These are phyloP conservation scores for Petromus typicus DNA, from an alignment of 2,113 vertebrate genomes.

Conservation along the genomic window DNA sequence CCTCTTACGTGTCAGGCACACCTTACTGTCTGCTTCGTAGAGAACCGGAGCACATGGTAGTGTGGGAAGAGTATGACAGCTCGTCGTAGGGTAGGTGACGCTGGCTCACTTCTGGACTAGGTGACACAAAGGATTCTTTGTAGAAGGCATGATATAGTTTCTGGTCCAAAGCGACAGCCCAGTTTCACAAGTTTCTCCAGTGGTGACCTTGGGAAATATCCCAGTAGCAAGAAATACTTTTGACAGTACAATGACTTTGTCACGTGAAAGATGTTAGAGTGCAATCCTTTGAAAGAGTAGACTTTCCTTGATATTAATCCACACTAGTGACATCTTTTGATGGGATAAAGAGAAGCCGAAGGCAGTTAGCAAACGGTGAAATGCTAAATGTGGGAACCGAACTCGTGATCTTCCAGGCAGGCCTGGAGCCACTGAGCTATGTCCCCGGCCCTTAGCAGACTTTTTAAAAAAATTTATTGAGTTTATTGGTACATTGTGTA, in stretches of 20 bases:
- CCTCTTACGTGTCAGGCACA: not conserved
- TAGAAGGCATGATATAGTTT: not conserved
- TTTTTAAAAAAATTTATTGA: too few species aligned
- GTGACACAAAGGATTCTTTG: not conserved
- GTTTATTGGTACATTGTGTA: too few species aligned
- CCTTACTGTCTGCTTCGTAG: not conserved
- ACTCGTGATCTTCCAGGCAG: too few species aligned
- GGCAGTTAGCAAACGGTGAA: not conserved
- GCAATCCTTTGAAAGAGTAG: not conserved
- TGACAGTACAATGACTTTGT: not conserved
- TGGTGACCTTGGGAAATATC: not conserved
- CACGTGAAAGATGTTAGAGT: not conserved
- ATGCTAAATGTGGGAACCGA: not conserved
- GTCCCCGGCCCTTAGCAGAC: too few species aligned
- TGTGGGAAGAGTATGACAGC: not conserved
- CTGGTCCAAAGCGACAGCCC: not conserved
- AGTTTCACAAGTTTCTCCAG: not conserved
- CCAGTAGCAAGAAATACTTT: not conserved
- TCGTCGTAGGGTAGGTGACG: not conserved
- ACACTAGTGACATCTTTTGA: not conserved
- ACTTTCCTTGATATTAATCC: constrained; percentile 31
- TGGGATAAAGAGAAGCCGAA: constrained; percentile 34
- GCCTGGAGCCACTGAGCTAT: too few species aligned
- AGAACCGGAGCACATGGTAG: not conserved
- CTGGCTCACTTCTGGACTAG: not conserved